Percentiles rank a stretch among this genome's conserved stretches.
phyloP scores from a whole-genome alignment of 1,140 invertebrate species.

The Neuroterus valhalla region DNA sequence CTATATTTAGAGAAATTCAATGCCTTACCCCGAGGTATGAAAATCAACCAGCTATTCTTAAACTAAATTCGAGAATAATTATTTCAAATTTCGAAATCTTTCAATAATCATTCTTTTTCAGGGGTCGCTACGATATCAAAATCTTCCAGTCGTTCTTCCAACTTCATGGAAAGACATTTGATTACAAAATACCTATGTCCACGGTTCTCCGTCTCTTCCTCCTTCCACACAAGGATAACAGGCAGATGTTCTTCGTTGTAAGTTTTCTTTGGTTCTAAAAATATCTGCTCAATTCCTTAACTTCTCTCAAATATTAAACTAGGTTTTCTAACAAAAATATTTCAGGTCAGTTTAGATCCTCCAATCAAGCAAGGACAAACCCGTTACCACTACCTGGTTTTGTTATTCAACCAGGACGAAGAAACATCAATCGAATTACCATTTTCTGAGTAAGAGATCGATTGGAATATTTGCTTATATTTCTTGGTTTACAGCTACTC shows the following conservation, averaged over 20 bases:
- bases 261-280: slow-evolving; percentile 53
- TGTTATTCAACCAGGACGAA: slow-evolving; percentile 96
- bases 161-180: slow-evolving; percentile 99
- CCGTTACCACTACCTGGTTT: slow-evolving; percentile 94
- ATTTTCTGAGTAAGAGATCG: slow-evolving; percentile 85
- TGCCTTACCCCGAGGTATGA: slow-evolving; percentile 96
- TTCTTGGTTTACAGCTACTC: too few relatives aligned
- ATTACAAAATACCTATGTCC: slow-evolving; percentile 99
- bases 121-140: slow-evolving; percentile 99
- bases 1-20: slow-evolving; percentile 96
- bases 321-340: slow-evolving; percentile 35
- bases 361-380: slow-evolving; percentile 99
- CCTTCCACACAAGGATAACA: slow-evolving; percentile 97
- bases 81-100: not conserved
- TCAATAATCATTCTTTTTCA: slow-evolving; percentile 72
- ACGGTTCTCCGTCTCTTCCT: slow-evolving; percentile 96
- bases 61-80: slow-evolving; percentile 26
- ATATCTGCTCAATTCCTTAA: slow-evolving; percentile 26
- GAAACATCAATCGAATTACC: slow-evolving; percentile 95
- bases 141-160: slow-evolving; percentile 98
- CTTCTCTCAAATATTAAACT: slow-evolving; percentile 13
- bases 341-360: slow-evolving; percentile 92
- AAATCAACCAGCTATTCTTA: slow-evolving; percentile 32
- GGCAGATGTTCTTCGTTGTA: slow-evolving; percentile 99
- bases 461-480: not conserved